Conservation (phyloP, 2,113 vertebrate genomes). For the Riparia riparia region DNA sequence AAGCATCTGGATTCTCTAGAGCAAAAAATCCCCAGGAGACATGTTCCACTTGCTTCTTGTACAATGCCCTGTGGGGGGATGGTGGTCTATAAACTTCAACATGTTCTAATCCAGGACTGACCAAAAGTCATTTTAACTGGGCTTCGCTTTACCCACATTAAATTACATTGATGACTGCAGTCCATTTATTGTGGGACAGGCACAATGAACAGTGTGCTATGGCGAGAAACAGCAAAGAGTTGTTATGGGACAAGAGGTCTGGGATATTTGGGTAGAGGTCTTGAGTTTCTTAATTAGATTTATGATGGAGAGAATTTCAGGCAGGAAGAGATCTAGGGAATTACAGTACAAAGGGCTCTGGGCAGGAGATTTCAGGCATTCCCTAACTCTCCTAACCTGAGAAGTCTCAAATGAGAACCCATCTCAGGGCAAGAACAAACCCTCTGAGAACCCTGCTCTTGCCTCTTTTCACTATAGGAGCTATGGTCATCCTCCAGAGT, state of each 20-base stretch:
- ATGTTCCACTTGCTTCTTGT: neutral
- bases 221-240: neutral
- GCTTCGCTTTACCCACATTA: neutral
- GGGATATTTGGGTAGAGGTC: neutral
- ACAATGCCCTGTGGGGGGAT: neutral
- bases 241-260: neutral
- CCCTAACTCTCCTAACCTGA: neutral
- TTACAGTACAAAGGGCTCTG: neutral
- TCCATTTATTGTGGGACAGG: neutral
- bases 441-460: neutral
- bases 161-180: neutral
- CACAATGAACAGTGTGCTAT: neutral
- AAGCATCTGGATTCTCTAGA: slow-evolving; percentile 23
- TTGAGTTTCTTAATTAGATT: neutral
- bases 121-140: neutral
- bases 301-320: neutral
- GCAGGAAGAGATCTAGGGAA: neutral
- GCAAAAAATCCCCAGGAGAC: neutral
- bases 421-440: neutral
- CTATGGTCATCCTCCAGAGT: neutral
- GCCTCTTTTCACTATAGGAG: neutral
- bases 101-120: neutral
- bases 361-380: neutral
- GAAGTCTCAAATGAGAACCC: neutral
- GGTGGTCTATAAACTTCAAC: neutral